A percentile compares a stretch with the other conserved stretches of the same genome.
Evolutionary conservation across 2,888 invertebrate species (phyloP).

Genomic region (Leptinotarsa rubiginosa): DNA sequence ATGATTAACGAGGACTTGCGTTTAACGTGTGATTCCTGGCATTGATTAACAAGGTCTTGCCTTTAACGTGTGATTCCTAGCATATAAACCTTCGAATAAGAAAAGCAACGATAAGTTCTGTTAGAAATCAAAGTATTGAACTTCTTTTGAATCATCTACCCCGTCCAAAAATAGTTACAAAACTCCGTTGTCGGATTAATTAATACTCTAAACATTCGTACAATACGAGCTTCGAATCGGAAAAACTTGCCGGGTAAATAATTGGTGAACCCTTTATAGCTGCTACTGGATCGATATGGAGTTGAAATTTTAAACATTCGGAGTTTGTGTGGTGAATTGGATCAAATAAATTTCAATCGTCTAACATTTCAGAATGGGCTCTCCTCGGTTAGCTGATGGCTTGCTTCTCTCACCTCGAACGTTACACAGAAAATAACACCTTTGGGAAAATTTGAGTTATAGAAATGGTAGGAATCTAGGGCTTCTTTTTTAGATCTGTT

Average conservation of each 20-base stretch:
- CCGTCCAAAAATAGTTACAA: background rate
- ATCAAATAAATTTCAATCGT: background rate
- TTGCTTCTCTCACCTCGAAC: background rate
- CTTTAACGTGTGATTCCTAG: too few relatives aligned
- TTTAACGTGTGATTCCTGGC: too few relatives aligned
- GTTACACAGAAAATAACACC: background rate
- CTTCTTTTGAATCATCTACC: too few relatives aligned
- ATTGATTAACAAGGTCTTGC: too few relatives aligned
- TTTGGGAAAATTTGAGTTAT: background rate
- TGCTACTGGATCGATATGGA: background rate
- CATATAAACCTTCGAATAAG: too few relatives aligned
- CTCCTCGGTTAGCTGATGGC: background rate
- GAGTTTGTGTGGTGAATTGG: background rate
- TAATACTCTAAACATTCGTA: background rate
- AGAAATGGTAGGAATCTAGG: background rate
- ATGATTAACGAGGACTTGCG: too few relatives aligned
- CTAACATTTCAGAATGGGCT: background rate
- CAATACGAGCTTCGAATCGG: background rate
- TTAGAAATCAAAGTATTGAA: too few relatives aligned
- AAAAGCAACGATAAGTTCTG: too few relatives aligned
- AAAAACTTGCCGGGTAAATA: background rate
- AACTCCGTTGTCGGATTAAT: background rate
- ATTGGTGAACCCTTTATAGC: background rate
- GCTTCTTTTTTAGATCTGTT: too few relatives aligned
- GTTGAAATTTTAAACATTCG: background rate